Base-by-base conservation (phyloP, 37 sponge, comb jelly and placozoan species). In the Geodia barretti region DNA sequence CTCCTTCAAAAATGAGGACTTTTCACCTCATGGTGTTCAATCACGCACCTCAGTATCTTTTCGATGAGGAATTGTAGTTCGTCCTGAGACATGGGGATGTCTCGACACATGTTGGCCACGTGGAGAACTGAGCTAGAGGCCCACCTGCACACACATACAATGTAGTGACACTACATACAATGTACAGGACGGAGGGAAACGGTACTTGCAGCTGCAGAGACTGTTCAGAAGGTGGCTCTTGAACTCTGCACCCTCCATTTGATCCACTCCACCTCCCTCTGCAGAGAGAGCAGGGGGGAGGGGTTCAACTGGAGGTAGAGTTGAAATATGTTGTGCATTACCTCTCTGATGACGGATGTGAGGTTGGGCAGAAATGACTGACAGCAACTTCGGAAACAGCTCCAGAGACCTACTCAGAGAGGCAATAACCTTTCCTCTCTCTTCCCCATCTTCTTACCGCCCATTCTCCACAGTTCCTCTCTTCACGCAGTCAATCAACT, bases 381-480 rank as follows among this genome's bases (percentile, higher is more conserved):
- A 84, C n/a, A 94, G 78, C 11, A 94, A 14, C 63, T 79, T 88
- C 2, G 95, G 89, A 78, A 94, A 92, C 29, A 94, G 82, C 60
- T 92, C 93, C 3, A 94, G 40, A 3, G 90, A 78, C 24, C 76
- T 69, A 5, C 29, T 2, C 29, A 8, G 29, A 3, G 29, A 29
- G 29, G 29, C 7, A 64, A 3, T 30, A 11, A 2, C 4, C 29
- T 2, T 4, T n/a, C n/a, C n/a, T n/a, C n/a, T n/a, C n/a, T n/a
- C 23, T 11, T 17, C 28, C 11, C 4, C 35, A 31, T 21, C 8
- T 7, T 25, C 72, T 29, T 29, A 82, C 83, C 64, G 54, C 20
- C 88, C 88, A 73, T 81, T 87, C 23, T 60, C 61, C 30, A 76
- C 68, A 1, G 41, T 34, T 21, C 88, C 89, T 30, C 75, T 67